A percentile compares a stretch with the other conserved stretches of the same genome.
Conservation (phyloP, 2,888 invertebrate species). For the Tiliacea aurago region DNA sequence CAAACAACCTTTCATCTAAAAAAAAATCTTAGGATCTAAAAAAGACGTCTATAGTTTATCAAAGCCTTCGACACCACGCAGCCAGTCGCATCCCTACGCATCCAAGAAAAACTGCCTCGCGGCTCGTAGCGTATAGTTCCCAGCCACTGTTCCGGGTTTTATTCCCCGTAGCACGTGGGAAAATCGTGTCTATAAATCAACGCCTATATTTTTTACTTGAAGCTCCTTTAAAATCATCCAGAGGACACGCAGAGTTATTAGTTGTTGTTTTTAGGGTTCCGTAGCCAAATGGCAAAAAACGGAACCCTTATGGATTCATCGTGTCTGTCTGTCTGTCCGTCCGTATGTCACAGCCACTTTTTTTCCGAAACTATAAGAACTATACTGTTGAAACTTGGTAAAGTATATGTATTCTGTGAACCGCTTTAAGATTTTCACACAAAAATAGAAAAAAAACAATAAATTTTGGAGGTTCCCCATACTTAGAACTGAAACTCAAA, state of each 20-base stretch:
- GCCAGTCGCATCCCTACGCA: constrained; percentile 63
- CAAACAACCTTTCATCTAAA: neutral
- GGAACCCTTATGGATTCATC: no score
- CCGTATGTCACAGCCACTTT: no score
- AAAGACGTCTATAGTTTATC: neutral
- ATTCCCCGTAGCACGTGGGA: constrained; percentile 89
- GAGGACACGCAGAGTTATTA: constrained; percentile 65
- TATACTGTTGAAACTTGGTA: no score
- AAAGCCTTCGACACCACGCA: neutral
- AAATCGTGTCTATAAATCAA: constrained; percentile 85
- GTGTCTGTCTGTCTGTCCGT: no score
- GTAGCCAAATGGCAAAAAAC: no score
- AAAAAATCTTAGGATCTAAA: neutral
- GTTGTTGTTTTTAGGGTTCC: constrained; percentile 62
- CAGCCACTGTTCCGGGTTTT: constrained; percentile 87
- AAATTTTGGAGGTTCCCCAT: no score
- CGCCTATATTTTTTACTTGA: constrained; percentile 73
- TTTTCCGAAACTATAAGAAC: no score
- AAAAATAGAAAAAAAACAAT: no score
- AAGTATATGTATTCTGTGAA: no score
- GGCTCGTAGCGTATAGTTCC: constrained; percentile 78
- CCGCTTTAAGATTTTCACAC: no score
- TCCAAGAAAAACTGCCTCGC: constrained; percentile 79
- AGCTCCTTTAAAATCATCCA: constrained; percentile 63
- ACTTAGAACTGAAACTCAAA: no score